Conservation (phyloP, 2,113 vertebrate genomes). For the Entelurus aequoreus region DNA sequence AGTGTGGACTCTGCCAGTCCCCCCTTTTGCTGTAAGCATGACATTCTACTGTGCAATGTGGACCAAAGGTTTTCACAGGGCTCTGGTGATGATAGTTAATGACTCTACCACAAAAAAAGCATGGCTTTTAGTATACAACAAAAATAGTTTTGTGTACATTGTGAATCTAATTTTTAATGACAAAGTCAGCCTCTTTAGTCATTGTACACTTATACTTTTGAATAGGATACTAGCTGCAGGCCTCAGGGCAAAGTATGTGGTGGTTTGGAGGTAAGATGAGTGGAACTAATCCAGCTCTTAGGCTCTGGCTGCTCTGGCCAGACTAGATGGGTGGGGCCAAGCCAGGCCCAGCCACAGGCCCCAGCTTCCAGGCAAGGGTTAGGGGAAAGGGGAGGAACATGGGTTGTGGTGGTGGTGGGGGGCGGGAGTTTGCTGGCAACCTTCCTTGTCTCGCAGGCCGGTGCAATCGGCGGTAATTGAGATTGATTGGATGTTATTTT, state of each 20-base stretch:
- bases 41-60: conserved; percentile 42
- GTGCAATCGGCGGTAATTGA: conserved; percentile 96
- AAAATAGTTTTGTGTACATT: conserved; percentile 22
- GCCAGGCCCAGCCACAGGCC: conserved; percentile 51
- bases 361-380: conserved; percentile 68
- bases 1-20: conserved; percentile 24
- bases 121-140: conserved; percentile 19
- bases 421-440: conserved; percentile 72
- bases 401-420: conserved; percentile 3
- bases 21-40: conserved; percentile 22
- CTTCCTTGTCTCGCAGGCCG: conserved; percentile 84
- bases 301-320: conserved; percentile 41
- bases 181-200: conserved; percentile 10
- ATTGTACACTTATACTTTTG: conserved; percentile 19
- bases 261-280: conserved; percentile 52
- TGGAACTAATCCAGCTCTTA: conserved; percentile 43
- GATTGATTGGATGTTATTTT: conserved; percentile 99
- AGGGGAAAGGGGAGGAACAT: conserved; percentile 65
- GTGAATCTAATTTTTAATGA: conserved; percentile 6
- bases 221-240: conserved; percentile 13
- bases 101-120: conserved; percentile 40
- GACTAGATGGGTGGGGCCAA: conserved; percentile 63
- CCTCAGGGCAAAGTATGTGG: conserved; percentile 33
- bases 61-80: conserved; percentile 28
- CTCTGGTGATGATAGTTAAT: conserved; percentile 41